Conservation (phyloP, 2,888 invertebrate species). For the Hirtodrosophila confusa region DNA sequence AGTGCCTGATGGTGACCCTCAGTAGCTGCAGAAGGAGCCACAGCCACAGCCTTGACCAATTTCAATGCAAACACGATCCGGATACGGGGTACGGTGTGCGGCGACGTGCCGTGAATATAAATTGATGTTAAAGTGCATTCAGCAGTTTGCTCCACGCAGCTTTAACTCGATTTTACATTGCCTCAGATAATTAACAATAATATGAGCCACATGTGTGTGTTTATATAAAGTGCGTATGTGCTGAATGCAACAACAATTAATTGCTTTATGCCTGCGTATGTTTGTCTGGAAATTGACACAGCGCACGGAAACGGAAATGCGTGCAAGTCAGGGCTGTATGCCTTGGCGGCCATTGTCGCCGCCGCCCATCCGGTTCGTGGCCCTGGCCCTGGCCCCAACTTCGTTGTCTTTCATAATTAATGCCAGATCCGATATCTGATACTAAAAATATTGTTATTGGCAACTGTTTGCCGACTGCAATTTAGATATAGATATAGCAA, state of each 20-base stretch:
- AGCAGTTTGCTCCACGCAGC: slow-evolving; percentile 35
- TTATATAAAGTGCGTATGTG: slow-evolving; percentile 1
- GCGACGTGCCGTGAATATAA: slow-evolving; percentile 46
- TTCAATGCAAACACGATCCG: slow-evolving; percentile 53
- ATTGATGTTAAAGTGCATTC: slow-evolving; percentile 64
- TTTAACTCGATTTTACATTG: slow-evolving; percentile 31
- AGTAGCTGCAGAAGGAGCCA: not conserved
- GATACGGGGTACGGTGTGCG: not conserved
- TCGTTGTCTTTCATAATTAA: slow-evolving; percentile 5
- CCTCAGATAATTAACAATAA: slow-evolving; percentile 74
- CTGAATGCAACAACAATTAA: slow-evolving; percentile 71
- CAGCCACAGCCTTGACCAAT: slow-evolving; percentile 62
- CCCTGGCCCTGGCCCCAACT: too few species aligned
- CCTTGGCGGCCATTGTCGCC: slow-evolving; percentile 58
- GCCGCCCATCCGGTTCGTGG: not conserved
- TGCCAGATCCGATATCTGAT: not conserved
- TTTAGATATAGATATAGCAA: too few species aligned
- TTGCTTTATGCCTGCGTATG: slow-evolving; percentile 42
- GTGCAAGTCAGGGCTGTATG: slow-evolving; percentile 61
- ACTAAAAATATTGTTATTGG: too few species aligned
- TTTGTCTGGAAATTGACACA: slow-evolving; percentile 35
- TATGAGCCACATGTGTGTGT: slow-evolving; percentile 34
- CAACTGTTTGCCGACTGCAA: too few species aligned
- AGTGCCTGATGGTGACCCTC: slow-evolving; percentile 4
- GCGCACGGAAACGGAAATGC: slow-evolving; percentile 66